Base-by-base conservation (phyloP, 2,888 invertebrate species). In the Microplitis deprimator region DNA sequence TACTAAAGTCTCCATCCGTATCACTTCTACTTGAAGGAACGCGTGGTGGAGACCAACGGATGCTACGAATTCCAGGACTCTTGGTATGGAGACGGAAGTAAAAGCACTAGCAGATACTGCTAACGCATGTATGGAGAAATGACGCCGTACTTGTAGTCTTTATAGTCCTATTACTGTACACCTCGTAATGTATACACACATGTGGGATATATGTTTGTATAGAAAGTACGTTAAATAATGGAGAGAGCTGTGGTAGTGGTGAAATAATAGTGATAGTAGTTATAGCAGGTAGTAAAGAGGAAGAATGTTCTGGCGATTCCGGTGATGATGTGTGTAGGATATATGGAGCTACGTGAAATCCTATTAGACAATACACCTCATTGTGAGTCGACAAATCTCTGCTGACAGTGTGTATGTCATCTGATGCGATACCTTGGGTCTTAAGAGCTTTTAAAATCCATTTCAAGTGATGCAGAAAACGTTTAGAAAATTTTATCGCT, bases 1-100 rank as follows among this genome's bases (percentile, higher is more conserved):
- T 29, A 29, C 2, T 29, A 3, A 0, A 29, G 29, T 29, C 29
- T 29, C 29, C 3, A 39, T 20, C 73, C 65, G 20, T 73, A 73
- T 73, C 73, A 73, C 65, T 73, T 73, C 73, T 73, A 65, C 64
- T 65, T 65, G 50, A 73, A 65, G 73, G 6, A 67, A 50, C 60
- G 17, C 29, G 41, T 38, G 50, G 13, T 59, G 29, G 16, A 50
- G 73, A 73, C 71, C 61, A 38, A 38, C n/a, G 50, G 50, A 67
- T 73, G 67, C 73, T 67, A 67, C 17, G 59, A 73, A 73, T 73
- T 67, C 67, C 60, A 65, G 8, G 39, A 73, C 50, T 67, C 50
- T 59, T 68, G 50, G 50, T 50, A 13, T 50, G 13, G 29, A 16
- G 67, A 59, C 50, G 50, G 67, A 73, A 65, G 65, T 20, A 17